Evolutionary conservation across 2,797 vertebrate species (phyloP).

Genomic region (Chloroceryle inda): DNA sequence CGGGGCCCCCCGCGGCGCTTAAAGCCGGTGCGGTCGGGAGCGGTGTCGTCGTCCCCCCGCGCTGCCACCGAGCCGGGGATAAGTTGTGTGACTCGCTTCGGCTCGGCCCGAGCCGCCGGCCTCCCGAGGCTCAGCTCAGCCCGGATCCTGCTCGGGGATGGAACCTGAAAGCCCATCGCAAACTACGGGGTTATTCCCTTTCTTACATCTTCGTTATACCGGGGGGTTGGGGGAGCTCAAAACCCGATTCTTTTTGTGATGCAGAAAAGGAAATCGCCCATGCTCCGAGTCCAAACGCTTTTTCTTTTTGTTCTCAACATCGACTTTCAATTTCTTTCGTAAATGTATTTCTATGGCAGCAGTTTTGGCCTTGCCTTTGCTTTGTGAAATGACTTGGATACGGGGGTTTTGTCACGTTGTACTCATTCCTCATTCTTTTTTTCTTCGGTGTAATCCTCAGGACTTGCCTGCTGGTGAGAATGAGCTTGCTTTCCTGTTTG

Average conservation of each 20-base stretch:
- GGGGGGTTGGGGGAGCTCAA: background rate
- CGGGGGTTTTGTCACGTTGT: background rate
- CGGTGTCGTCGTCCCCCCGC: constrained; percentile 3
- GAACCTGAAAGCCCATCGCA: background rate
- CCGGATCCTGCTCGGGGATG: background rate
- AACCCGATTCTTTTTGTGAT: background rate
- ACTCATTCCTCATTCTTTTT: background rate
- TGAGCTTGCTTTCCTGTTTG: constrained; percentile 38
- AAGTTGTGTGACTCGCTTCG: background rate
- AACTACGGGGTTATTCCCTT: background rate
- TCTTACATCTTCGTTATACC: background rate
- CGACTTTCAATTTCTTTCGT: background rate
- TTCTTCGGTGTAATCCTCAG: background rate
- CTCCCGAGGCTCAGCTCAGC: background rate
- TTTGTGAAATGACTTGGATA: background rate
- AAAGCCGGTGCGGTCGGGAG: too few relatives aligned
- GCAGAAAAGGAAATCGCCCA: background rate
- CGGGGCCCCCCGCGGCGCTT: too few relatives aligned
- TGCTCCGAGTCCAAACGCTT: background rate
- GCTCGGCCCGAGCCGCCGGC: background rate
- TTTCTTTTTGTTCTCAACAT: background rate
- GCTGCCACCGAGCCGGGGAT: background rate
- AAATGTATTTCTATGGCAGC: accelerated
- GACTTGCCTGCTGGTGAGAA: background rate
- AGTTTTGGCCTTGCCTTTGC: background rate